Evolutionary conservation across 92 coral and sea anemone genomes (phyloP).

Genomic region (Hydrozoanthus gracilis): DNA sequence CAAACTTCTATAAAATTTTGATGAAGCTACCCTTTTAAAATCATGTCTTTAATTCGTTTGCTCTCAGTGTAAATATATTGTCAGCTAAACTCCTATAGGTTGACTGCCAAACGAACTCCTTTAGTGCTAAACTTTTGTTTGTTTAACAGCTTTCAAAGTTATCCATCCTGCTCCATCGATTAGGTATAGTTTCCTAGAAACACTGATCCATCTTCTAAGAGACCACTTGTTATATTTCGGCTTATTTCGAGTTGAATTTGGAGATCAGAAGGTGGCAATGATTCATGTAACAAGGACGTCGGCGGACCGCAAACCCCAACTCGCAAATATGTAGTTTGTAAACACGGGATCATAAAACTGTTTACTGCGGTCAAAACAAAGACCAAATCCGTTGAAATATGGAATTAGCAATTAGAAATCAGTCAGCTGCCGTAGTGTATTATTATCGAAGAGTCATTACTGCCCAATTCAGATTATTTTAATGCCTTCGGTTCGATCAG

Average conservation of each 20-base stretch:
- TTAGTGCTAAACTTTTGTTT: not conserved
- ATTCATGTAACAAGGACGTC: not conserved
- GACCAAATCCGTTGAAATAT: constrained; percentile 10
- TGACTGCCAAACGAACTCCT: not conserved
- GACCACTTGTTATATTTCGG: not conserved
- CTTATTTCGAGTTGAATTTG: constrained; percentile 16
- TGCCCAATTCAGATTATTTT: not conserved
- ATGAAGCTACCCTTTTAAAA: constrained; percentile 37
- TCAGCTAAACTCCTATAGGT: no score
- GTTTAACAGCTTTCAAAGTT: not conserved
- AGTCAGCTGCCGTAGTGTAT: constrained; percentile 22
- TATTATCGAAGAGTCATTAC: not conserved
- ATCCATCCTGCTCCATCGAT: constrained; percentile 21
- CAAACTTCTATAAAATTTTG: constrained; percentile 21
- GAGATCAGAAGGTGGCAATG: not conserved
- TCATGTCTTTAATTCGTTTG: not conserved
- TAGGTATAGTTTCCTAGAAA: not conserved
- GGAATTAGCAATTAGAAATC: constrained; percentile 31
- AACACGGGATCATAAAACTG: constrained; percentile 32
- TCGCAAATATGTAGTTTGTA: constrained; percentile 37
- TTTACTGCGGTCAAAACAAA: constrained; percentile 46
- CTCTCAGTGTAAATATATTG: not conserved
- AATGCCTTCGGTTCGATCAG: not conserved
- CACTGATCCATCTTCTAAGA: not conserved
- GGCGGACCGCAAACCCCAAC: constrained; percentile 15